Conservation (phyloP, 2,113 vertebrate species). For the Entomyzon cyanotis region DNA sequence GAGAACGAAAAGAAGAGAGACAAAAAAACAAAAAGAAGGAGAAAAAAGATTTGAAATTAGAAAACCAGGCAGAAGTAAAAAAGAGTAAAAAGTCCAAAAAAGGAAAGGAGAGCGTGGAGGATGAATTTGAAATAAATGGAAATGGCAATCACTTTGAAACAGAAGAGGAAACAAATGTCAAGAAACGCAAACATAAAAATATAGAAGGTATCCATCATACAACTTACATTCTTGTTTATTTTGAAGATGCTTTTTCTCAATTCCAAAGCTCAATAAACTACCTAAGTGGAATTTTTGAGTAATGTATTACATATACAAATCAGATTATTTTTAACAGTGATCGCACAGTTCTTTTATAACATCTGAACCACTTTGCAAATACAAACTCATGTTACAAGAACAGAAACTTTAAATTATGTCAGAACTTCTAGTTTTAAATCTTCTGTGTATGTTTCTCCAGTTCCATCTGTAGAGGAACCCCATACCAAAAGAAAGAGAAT, state of each 20-base stretch:
- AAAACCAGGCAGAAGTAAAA: conserved; percentile 30
- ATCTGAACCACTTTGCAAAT: background rate
- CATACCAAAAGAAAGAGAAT: conserved; percentile 52
- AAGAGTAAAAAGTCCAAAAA: conserved; percentile 69
- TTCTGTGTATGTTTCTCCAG: background rate
- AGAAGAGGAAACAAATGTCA: background rate
- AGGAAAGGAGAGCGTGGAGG: background rate
- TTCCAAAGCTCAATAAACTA: background rate
- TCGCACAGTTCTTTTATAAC: background rate
- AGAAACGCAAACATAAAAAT: conserved; percentile 67
- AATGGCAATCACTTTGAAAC: background rate
- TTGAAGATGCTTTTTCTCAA: background rate
- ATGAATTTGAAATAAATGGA: background rate
- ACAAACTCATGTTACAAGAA: background rate
- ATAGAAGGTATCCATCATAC: conserved; percentile 58
- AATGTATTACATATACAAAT: background rate
- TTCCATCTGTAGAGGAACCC: conserved; percentile 42
- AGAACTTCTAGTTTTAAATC: background rate
- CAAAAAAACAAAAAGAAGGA: conserved; percentile 81
- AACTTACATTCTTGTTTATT: background rate
- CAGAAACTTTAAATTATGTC: background rate
- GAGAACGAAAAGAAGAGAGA: conserved; percentile 84
- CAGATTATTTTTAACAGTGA: background rate
- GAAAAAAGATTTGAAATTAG: conserved; percentile 69
- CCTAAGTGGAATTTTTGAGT: background rate